A percentile compares a stretch with the other conserved stretches of the same genome.
phyloP scores from a whole-genome alignment of 2,113 vertebrate species.

The Dipodomys stephensi region DNA sequence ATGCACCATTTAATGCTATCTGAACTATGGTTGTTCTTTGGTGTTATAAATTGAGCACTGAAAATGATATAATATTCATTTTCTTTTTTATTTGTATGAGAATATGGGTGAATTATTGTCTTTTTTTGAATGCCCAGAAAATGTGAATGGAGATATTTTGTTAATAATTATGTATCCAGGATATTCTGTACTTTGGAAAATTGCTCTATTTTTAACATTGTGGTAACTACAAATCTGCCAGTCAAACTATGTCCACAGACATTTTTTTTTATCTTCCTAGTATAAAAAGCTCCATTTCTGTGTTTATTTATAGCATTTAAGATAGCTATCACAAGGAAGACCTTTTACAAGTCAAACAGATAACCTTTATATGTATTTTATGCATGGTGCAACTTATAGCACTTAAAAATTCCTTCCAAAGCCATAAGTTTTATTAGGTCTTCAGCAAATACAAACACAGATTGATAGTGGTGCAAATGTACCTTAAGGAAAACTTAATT shows the following conservation, averaged over 20 bases:
- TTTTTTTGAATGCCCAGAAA: neutral
- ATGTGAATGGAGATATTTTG: neutral
- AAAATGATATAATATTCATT: neutral
- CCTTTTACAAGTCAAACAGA: neutral
- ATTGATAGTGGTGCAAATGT: neutral
- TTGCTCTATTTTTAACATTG: neutral
- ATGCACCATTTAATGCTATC: constrained; percentile 25
- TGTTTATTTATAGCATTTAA: neutral
- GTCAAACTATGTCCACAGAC: neutral
- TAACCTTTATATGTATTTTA: neutral
- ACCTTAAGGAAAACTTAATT: neutral
- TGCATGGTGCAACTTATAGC: neutral
- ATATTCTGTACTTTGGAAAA: neutral
- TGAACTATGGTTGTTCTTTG: constrained; percentile 34
- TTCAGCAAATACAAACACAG: neutral
- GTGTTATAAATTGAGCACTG: neutral
- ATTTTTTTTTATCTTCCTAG: neutral
- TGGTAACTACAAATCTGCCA: neutral
- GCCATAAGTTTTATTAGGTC: neutral
- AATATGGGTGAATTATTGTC: neutral
- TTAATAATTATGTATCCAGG: neutral
- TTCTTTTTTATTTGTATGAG: neutral
- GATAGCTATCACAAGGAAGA: neutral
- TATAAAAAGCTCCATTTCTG: neutral
- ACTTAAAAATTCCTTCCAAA: neutral